Percentiles rank a stretch among this genome's conserved stretches.
These are phyloP conservation scores for silkworm (Bombyx mori) DNA, from an alignment of 1,140 invertebrate species.

Conservation along the genomic window ASM3026992v2 NC_085118.1:17218001-17218500, in stretches of 20 bases:
- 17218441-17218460: slow-evolving; percentile 58
- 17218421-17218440: slow-evolving; percentile 65
- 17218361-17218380: slow-evolving; percentile 69
- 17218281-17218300: slow-evolving; percentile 72
- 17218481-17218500: slow-evolving; percentile 74
- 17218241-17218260: slow-evolving; percentile 49
- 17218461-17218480: slow-evolving; percentile 74
- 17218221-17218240: slow-evolving; percentile 44
- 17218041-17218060: slow-evolving; percentile 55
- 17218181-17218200: slow-evolving; percentile 51
- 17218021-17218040: slow-evolving; percentile 74
- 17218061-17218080: slow-evolving; percentile 47
- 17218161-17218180: slow-evolving; percentile 50
- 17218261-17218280: slow-evolving; percentile 73
- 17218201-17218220: slow-evolving; percentile 27
- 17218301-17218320: slow-evolving; percentile 72
- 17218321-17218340: slow-evolving; percentile 73
- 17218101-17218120: slow-evolving; percentile 71
- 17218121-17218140: slow-evolving; percentile 74
- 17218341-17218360: slow-evolving; percentile 72
- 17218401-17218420: slow-evolving; percentile 75
- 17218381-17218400: slow-evolving; percentile 73
- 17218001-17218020: slow-evolving; percentile 73
- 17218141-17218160: slow-evolving; percentile 37
- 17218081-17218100: slow-evolving; percentile 41